Evolutionary conservation across 2,888 invertebrate species (phyloP).

Genomic region (Agonopterix heracliana): DNA sequence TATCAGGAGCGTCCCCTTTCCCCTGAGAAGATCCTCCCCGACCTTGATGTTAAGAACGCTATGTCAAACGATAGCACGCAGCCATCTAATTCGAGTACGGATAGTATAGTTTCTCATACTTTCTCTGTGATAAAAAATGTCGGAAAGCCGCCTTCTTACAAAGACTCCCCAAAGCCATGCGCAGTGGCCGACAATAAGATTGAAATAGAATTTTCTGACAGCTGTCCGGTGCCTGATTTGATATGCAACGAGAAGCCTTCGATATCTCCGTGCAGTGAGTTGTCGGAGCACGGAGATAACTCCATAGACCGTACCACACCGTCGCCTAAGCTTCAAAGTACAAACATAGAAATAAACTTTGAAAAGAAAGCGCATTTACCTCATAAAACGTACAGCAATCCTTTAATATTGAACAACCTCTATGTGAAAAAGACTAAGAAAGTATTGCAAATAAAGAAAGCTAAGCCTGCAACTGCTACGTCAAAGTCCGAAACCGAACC

Average conservation of each 20-base stretch:
- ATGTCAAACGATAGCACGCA: conserved; percentile 35
- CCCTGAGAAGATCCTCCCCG: conserved; percentile 61
- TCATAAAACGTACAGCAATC: conserved; percentile 36
- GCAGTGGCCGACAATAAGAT: conserved; percentile 42
- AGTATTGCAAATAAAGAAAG: conserved; percentile 62
- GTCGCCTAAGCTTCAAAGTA: conserved; percentile 39
- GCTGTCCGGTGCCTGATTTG: conserved; percentile 65
- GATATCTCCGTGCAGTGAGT: conserved; percentile 68
- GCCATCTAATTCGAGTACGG: conserved; percentile 39
- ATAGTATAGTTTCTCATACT: conserved; percentile 44
- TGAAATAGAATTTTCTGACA: conserved; percentile 60
- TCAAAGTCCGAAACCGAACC: conserved; percentile 14
- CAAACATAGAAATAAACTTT: conserved; percentile 21
- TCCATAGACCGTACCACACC: conserved; percentile 45
- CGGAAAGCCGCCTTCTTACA: conserved; percentile 48
- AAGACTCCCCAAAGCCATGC: conserved; percentile 40
- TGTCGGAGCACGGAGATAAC: conserved; percentile 65
- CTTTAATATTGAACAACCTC: conserved; percentile 57
- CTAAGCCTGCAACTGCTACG: conserved; percentile 27
- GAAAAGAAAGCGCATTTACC: conserved; percentile 23
- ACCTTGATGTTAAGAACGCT: conserved; percentile 59
- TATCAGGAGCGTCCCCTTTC: conserved; percentile 38
- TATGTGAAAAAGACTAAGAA: conserved; percentile 67
- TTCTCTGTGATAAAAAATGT: conserved; percentile 69
- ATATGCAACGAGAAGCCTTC: conserved; percentile 72